Conservation (phyloP, 2,113 vertebrate genomes). For the Pteronura brasiliensis region DNA sequence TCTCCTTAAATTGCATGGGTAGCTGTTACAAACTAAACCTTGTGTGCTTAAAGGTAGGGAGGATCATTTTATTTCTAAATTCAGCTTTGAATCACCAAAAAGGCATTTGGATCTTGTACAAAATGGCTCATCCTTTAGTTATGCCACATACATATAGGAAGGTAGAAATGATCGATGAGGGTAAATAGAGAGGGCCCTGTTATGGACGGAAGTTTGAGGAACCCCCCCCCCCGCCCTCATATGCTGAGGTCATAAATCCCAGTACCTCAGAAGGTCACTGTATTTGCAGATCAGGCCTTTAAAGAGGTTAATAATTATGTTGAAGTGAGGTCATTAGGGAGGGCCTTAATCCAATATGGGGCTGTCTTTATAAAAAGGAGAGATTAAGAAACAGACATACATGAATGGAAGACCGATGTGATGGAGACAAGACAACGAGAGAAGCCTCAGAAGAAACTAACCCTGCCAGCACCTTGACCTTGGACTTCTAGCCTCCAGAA, state of each 20-base stretch:
- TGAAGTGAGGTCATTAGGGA: background rate
- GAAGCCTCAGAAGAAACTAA: background rate
- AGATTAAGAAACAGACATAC: background rate
- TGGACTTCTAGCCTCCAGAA: background rate
- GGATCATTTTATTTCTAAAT: background rate
- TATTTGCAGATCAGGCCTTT: background rate
- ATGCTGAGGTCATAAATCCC: background rate
- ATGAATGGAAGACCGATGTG: background rate
- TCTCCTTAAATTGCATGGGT: background rate
- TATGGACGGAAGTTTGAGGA: background rate
- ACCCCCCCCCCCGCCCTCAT: accelerated
- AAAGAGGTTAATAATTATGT: background rate
- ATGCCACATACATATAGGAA: background rate
- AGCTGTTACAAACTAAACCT: background rate
- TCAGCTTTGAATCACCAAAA: background rate
- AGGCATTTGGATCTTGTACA: background rate
- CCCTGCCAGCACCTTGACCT: background rate
- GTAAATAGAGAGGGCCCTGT: background rate
- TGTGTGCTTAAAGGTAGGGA: background rate
- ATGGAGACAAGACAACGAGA: background rate
- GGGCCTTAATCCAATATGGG: background rate
- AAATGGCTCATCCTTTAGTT: background rate
- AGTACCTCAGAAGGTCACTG: background rate
- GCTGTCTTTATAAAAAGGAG: background rate
- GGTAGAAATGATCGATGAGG: background rate